Evolutionary conservation across 2,113 vertebrate species (phyloP).

Genomic region (Megaleporinus macrocephalus): DNA sequence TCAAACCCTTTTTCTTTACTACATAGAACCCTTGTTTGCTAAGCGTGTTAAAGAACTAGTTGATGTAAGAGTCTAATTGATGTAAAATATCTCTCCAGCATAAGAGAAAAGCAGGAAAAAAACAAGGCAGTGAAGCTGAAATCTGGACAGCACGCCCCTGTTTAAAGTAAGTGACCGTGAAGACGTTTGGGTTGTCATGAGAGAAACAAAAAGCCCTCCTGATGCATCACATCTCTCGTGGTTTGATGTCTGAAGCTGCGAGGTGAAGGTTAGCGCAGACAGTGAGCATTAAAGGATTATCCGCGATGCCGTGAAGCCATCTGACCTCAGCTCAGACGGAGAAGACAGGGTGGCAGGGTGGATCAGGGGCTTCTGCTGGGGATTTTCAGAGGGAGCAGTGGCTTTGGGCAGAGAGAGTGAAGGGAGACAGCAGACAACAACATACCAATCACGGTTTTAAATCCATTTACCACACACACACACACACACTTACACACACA

Average conservation of each 20-base stretch:
- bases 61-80: no score
- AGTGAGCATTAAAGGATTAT: constrained; percentile 28
- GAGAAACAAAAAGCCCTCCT: neutral
- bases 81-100: no score
- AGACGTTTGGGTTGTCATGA: neutral
- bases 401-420: constrained; percentile 9
- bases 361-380: constrained; percentile 8
- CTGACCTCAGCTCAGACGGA: constrained; percentile 12
- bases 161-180: neutral
- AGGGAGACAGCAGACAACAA: neutral
- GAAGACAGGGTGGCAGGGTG: constrained; percentile 15
- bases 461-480: constrained; percentile 20
- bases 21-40: no score
- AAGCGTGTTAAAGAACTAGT: no score
- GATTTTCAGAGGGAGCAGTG: neutral
- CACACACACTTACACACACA: constrained; percentile 5
- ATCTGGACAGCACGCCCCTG: neutral
- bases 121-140: no score
- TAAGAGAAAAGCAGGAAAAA: no score
- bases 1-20: no score
- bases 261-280: constrained; percentile 17
- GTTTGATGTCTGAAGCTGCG: neutral
- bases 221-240: neutral
- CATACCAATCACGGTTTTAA: constrained; percentile 34
- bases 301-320: neutral